Evolutionary conservation across 2,797 vertebrate genomes (phyloP), one percentile per base, ranked within the genome.

Genomic region (Myotis pilosus): DNA sequence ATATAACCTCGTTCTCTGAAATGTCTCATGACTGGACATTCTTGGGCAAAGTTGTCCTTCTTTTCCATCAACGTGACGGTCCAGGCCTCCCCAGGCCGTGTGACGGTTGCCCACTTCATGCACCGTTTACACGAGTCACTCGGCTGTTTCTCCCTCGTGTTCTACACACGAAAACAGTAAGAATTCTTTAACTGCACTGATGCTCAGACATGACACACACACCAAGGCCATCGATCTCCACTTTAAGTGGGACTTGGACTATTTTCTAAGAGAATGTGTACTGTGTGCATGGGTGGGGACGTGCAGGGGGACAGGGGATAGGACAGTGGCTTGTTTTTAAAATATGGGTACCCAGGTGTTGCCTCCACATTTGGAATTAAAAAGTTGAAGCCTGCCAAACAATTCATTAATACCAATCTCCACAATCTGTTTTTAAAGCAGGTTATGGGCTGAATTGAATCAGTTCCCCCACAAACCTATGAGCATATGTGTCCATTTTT

Each of bases 231-330:
- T 5, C 28, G 0, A 4, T 33, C 2, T 36, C 28, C 11, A 25
- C 60, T 5, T 23, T 11, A 2, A 60, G n/a, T 2, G 7, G 30
- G 30, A 25, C 36, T 6, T 6, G 2, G 17, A 15, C 8, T 7
- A 0, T 49, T 64, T 82, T 19, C 36, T n/a, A 19, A 75, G 92
- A 38, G 19, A n/a, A 7, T 2, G 1, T 3, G 12, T 15, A 11
- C 62, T 30, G 69, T 28, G 11, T 13, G 20, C 1, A 1, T 5
- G 55, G 23, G 16, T 1, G 1, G 33, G 17, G 51, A 16, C 17
- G 17, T 17, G 55, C 1, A 1, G 1, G 2, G 8, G 38, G 25
- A 5, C 3, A 1, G 23, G 16, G 1, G 8, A 23, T 6, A 51
- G 55, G 11, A 44, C 20, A 16, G 33, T 44, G 9, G 41, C 62